Conservation (phyloP, 2,113 vertebrate species). For the Phodopus roborovskii region DNA sequence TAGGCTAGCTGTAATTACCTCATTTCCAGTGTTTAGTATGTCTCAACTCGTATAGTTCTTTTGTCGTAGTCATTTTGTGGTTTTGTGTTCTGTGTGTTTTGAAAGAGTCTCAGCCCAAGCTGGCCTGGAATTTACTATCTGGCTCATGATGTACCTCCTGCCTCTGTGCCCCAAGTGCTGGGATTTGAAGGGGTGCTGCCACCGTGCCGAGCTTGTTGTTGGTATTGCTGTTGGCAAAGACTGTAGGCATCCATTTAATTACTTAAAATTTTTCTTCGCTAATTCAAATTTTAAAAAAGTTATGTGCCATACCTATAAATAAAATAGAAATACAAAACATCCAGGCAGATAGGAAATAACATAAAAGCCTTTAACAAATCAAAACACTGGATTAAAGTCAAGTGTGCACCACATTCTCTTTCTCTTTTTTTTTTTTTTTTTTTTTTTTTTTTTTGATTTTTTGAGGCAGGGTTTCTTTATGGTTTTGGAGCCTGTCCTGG, state of each 20-base stretch:
- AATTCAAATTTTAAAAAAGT: neutral
- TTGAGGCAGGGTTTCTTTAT: too few relatives aligned
- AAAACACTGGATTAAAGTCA: neutral
- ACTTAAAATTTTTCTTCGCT: neutral
- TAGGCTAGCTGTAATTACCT: neutral
- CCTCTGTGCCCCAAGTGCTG: neutral
- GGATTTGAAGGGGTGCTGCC: neutral
- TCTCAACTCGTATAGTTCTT: neutral
- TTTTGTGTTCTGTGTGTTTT: neutral
- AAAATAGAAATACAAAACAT: neutral
- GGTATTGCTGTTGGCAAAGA: neutral
- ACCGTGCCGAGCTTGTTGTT: neutral
- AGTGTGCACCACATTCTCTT: neutral
- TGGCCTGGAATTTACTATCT: neutral
- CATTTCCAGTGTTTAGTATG: neutral
- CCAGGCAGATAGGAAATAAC: neutral
- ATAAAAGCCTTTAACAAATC: neutral
- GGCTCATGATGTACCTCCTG: neutral
- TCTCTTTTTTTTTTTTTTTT: too few relatives aligned
- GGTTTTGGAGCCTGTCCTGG: too few relatives aligned
- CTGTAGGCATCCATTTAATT: neutral
- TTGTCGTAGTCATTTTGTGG: neutral
- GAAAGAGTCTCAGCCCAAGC: neutral
- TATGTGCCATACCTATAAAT: neutral
- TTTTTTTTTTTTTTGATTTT: too few relatives aligned